These are phyloP conservation scores for Cebus imitator DNA, from an alignment of 2,113 vertebrate genomes.

Conservation along the genomic window DNA sequence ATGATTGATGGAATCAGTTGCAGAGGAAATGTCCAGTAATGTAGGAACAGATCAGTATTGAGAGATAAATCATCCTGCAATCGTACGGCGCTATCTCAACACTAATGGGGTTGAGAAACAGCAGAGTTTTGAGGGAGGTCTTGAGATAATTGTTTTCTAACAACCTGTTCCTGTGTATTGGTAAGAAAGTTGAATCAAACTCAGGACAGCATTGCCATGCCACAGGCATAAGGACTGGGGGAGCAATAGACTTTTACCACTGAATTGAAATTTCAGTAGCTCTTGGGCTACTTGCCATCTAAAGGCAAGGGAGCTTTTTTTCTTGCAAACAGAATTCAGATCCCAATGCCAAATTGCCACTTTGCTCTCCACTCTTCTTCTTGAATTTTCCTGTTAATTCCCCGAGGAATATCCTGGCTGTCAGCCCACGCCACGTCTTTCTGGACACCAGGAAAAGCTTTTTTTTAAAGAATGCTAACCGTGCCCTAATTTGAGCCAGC, in stretches of 20 bases:
- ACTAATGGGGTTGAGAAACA: constrained; percentile 72
- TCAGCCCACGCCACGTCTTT: not conserved
- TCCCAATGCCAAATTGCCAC: not conserved
- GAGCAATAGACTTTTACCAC: not conserved
- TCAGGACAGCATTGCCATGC: not conserved
- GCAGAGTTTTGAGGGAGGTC: constrained; percentile 56
- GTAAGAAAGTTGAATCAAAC: constrained; percentile 62
- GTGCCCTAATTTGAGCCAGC: not conserved
- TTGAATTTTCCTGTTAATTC: not conserved
- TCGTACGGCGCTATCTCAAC: constrained; percentile 26
- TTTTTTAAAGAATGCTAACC: constrained; percentile 4
- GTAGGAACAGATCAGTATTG: constrained; percentile 60
- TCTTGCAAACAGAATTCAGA: constrained; percentile 1
- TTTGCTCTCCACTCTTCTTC: not conserved
- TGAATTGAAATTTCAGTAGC: not conserved
- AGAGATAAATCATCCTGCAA: constrained; percentile 73
- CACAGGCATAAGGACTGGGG: not conserved
- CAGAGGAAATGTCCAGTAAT: constrained; percentile 69
- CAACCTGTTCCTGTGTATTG: constrained; percentile 18
- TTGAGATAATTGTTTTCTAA: constrained; percentile 72
- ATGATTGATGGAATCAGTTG: constrained; percentile 68
- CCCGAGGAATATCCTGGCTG: not conserved
- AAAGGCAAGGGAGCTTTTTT: not conserved
- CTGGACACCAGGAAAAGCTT: not conserved
- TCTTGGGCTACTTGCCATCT: not conserved